Conservation (phyloP, 2,113 vertebrate species). For the Cygnus buccinator region DNA sequence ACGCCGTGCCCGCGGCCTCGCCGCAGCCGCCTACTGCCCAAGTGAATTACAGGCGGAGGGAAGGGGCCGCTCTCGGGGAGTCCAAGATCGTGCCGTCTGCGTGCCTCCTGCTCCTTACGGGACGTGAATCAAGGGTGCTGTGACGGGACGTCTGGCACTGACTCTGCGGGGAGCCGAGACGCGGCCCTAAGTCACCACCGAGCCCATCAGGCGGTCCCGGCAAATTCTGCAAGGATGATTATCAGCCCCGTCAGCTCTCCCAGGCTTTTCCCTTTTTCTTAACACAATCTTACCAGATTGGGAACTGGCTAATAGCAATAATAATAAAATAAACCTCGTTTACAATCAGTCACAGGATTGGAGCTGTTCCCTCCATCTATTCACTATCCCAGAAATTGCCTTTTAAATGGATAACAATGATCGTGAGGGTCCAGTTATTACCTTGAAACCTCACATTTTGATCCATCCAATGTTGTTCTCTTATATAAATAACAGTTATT, state of each 20-base stretch:
- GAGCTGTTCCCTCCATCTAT: conserved; percentile 57
- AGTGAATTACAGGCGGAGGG: neutral
- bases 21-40: neutral
- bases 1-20: too few species aligned
- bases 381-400: conserved; percentile 65
- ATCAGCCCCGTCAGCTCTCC: neutral
- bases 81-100: neutral
- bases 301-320: conserved; percentile 57
- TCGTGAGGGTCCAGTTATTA: conserved; percentile 71
- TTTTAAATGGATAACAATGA: conserved; percentile 77
- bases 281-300: neutral
- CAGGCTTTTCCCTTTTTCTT: neutral
- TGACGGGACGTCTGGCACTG: neutral
- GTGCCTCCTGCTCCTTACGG: neutral
- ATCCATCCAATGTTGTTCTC: conserved; percentile 68
- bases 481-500: conserved; percentile 83
- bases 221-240: neutral
- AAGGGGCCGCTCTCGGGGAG: neutral
- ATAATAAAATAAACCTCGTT: conserved; percentile 70
- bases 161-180: neutral
- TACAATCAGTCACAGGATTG: neutral
- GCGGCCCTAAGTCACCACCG: neutral
- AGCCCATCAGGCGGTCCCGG: neutral
- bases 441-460: conserved; percentile 73
- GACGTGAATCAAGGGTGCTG: neutral